These are phyloP conservation scores for Melierax canorus DNA, from an alignment of 2,113 vertebrate species.

Conservation along the genomic window DNA sequence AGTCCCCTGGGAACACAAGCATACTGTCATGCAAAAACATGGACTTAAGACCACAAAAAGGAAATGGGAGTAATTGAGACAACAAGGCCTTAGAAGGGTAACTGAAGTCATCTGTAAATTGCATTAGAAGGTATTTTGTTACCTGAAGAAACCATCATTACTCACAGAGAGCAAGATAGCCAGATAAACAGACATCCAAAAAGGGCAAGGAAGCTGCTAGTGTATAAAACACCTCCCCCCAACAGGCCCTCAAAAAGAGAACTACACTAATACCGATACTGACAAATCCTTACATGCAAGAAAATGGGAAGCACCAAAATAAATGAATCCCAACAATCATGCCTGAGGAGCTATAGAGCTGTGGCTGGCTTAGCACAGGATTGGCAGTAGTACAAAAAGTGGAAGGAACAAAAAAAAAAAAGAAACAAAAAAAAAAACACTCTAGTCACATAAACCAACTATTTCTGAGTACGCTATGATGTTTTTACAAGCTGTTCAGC, in stretches of 20 bases:
- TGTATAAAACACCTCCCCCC: background rate
- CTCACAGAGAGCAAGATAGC: background rate
- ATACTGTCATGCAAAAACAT: background rate
- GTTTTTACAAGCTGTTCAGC: background rate
- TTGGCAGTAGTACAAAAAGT: background rate
- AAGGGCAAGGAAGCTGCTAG: background rate
- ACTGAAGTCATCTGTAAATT: background rate
- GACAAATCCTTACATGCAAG: background rate
- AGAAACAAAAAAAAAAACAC: background rate
- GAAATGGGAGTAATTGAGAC: background rate
- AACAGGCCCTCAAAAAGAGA: background rate
- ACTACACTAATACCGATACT: background rate
- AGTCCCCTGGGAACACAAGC: background rate
- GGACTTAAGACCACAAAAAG: background rate
- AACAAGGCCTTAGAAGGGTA: background rate
- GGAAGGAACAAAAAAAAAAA: background rate
- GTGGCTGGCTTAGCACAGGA: background rate
- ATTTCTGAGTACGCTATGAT: background rate
- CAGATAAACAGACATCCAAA: background rate
- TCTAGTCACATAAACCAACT: background rate
- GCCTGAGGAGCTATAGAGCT: background rate
- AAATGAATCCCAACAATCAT: background rate
- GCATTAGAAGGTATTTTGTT: background rate
- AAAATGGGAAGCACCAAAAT: slow-evolving; percentile 34
- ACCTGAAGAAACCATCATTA: background rate